These are phyloP conservation scores for Magallana angulata DNA, from an alignment of 1,140 invertebrate genomes.

Conservation along the genomic window DNA sequence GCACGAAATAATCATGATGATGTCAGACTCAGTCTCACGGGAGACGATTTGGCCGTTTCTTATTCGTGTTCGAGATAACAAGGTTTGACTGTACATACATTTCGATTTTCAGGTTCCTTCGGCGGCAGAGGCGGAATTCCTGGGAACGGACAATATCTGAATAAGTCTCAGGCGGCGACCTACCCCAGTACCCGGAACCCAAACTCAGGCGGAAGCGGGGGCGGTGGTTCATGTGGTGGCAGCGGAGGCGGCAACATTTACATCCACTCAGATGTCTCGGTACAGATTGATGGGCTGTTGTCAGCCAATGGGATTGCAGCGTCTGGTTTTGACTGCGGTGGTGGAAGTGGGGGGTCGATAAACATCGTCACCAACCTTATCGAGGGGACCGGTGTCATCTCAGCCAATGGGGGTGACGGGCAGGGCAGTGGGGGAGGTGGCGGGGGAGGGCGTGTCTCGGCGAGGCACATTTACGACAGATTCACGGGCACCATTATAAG, in stretches of 20 bases:
- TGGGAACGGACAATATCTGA: conserved; percentile 1
- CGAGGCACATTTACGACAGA: not conserved
- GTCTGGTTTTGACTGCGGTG: conserved; percentile 37
- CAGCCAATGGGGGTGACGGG: conserved; percentile 45
- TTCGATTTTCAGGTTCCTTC: conserved; percentile 33
- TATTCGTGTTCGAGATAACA: no score
- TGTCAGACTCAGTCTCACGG: no score
- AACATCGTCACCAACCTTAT: conserved; percentile 39
- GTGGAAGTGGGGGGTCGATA: conserved; percentile 50
- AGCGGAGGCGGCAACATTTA: conserved; percentile 42
- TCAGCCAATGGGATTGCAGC: conserved; percentile 47
- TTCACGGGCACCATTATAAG: conserved; percentile 36
- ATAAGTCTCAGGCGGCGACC: conserved; percentile 5
- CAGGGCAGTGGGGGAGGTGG: conserved; percentile 37
- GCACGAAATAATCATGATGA: no score
- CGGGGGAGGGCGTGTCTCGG: conserved; percentile 41
- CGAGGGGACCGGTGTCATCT: conserved; percentile 40
- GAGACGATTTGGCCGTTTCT: no score
- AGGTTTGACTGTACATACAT: no score
- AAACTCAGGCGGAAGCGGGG: conserved; percentile 23
- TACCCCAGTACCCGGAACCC: conserved; percentile 23
- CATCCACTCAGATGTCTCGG: not conserved
- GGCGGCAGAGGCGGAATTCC: conserved; percentile 44
- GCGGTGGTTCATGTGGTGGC: conserved; percentile 41
- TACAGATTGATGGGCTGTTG: conserved; percentile 43